These are phyloP conservation scores for Epizoanthus scotinus DNA, from an alignment of 92 coral and sea anemone species.

Conservation along the genomic window DNA sequence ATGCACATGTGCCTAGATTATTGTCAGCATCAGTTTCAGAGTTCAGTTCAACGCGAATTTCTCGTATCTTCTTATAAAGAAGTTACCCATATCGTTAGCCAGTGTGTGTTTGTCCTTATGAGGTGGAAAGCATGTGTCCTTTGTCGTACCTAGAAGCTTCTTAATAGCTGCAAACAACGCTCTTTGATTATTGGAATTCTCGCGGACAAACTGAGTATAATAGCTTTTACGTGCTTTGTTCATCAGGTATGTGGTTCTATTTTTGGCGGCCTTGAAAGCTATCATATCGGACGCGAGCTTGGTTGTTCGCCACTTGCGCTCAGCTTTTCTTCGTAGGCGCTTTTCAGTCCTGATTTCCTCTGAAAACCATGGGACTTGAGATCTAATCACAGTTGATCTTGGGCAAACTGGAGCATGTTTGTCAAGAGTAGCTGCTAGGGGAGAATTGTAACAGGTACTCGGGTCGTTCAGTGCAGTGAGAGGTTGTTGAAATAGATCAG, in stretches of 20 bases:
- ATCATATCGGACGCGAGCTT: constrained; percentile 3
- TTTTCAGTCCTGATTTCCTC: neutral
- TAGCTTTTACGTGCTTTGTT: too few species aligned
- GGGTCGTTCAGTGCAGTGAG: constrained; percentile 8
- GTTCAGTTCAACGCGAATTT: neutral
- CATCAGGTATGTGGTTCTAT: neutral
- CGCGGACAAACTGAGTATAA: too few species aligned
- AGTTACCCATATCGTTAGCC: constrained; percentile 22
- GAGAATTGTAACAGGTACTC: neutral
- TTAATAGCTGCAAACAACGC: constrained; percentile 39
- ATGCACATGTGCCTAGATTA: neutral
- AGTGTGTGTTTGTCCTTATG: neutral
- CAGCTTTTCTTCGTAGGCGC: neutral
- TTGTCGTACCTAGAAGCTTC: constrained; percentile 21
- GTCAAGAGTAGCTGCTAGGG: constrained; percentile 8
- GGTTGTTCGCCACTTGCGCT: neutral
- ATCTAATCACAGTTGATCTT: neutral
- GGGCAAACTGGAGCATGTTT: constrained; percentile 23
- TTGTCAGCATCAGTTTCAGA: neutral
- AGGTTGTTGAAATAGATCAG: constrained; percentile 15
- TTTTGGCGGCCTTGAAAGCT: constrained; percentile 3
- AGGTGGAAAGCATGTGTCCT: constrained; percentile 32
- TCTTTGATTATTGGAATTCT: constrained; percentile 10
- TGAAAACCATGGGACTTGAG: constrained; percentile 16
- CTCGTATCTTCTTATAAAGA: neutral